Evolutionary conservation across 2,888 invertebrate genomes (phyloP).

Genomic region (Strigamia maritima): DNA sequence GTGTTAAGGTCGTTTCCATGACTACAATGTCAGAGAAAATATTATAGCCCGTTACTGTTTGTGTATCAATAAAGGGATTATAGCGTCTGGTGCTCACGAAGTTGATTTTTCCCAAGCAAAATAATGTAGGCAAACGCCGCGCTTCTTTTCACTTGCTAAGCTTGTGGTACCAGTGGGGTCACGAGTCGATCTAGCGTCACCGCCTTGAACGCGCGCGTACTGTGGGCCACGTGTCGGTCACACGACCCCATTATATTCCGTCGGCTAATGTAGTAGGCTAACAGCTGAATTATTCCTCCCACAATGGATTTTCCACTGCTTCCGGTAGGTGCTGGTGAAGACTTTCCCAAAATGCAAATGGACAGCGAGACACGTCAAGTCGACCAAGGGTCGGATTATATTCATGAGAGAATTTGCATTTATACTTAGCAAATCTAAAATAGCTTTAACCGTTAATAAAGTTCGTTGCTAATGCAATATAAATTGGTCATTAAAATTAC

Average conservation of each 20-base stretch:
- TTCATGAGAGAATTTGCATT: not conserved
- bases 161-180: conserved; percentile 11
- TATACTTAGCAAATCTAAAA: conserved; percentile 14
- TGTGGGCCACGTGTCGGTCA: conserved; percentile 5
- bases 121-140: not conserved
- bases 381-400: conserved; percentile 10
- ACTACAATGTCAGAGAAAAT: not conserved
- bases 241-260: not conserved
- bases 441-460: conserved; percentile 5
- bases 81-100: not conserved
- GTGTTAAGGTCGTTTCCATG: not conserved
- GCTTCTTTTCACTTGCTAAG: conserved; percentile 19
- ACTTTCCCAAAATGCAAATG: conserved; percentile 23
- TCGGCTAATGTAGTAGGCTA: conserved; percentile 16
- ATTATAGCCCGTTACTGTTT: not conserved
- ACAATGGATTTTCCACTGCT: conserved; percentile 23
- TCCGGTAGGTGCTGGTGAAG: conserved; percentile 5
- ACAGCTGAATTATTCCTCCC: conserved; percentile 23
- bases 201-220: not conserved
- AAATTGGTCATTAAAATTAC: not conserved
- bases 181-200: conserved; percentile 9
- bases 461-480: not conserved
- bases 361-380: not conserved
- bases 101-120: conserved; percentile 23
- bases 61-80: conserved; percentile 23